A percentile compares a stretch with the other conserved stretches of the same genome.
Evolutionary conservation across 2,797 vertebrate genomes (phyloP).

Genomic region (Melanotaenia parkinsoni): DNA sequence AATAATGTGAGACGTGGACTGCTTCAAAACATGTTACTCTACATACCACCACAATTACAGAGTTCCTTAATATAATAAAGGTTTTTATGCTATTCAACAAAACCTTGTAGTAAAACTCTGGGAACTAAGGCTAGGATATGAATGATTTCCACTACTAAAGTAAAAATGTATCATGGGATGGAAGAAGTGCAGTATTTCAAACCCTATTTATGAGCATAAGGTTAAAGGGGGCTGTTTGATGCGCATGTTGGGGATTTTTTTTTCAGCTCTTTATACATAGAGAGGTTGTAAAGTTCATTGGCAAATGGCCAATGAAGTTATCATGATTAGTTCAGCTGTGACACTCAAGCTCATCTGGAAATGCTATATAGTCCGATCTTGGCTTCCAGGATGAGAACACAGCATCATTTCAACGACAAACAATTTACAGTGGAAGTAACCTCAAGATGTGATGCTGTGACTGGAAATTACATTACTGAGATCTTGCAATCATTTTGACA

Average conservation of each 20-base stretch:
- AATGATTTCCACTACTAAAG: conserved; percentile 27
- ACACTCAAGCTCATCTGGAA: conserved; percentile 75
- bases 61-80: not conserved
- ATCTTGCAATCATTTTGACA: conserved; percentile 27
- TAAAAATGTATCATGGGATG: conserved; percentile 45
- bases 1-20: conserved; percentile 22
- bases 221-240: conserved; percentile 45
- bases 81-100: conserved; percentile 8
- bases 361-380: conserved; percentile 60
- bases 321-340: conserved; percentile 62
- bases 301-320: conserved; percentile 50
- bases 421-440: conserved; percentile 72
- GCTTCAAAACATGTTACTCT: conserved; percentile 13
- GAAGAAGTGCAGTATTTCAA: conserved; percentile 31
- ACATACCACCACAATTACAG: not conserved
- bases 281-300: conserved; percentile 44
- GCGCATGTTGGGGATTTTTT: conserved; percentile 35
- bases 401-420: conserved; percentile 59
- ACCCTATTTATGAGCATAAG: conserved; percentile 54
- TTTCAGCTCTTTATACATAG: conserved; percentile 38
- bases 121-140: conserved; percentile 19
- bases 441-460: conserved; percentile 44
- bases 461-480: conserved; percentile 68
- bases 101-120: conserved; percentile 20
- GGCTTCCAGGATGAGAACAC: conserved; percentile 58